Evolutionary conservation across 2,888 invertebrate species (phyloP).

Genomic region (Carcina quercana): DNA sequence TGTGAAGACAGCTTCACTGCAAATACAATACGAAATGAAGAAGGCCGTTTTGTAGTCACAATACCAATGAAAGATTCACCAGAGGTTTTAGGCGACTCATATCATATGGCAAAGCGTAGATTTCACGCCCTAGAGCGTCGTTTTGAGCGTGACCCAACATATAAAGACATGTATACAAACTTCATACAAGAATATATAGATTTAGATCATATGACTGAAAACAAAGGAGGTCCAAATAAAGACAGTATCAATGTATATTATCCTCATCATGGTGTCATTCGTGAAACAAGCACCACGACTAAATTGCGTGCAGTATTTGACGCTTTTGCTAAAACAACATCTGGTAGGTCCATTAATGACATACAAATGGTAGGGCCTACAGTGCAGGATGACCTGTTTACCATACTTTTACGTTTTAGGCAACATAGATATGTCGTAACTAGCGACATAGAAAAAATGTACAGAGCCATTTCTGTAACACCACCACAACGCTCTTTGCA

Average conservation of each 20-base stretch:
- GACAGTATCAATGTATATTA: conserved; percentile 3
- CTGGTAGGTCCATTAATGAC: conserved; percentile 14
- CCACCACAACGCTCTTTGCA: conserved; percentile 12
- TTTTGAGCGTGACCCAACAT: conserved; percentile 4
- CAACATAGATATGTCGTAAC: conserved; percentile 5
- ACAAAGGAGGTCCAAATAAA: neutral
- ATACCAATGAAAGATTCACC: conserved; percentile 17
- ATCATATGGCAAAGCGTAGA: conserved; percentile 13
- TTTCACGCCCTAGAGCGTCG: conserved; percentile 16
- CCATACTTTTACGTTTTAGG: conserved; percentile 1
- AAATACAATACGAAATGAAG: conserved; percentile 8
- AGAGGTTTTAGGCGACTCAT: conserved; percentile 17
- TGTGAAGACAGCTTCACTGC: conserved; percentile 16
- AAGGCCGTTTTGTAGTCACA: conserved; percentile 18
- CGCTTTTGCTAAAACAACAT: conserved; percentile 11
- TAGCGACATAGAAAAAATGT: conserved; percentile 9
- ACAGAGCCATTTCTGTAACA: neutral
- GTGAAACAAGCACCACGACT: conserved; percentile 12
- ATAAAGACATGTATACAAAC: conserved; percentile 8
- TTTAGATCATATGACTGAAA: conserved; percentile 13
- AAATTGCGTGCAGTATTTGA: conserved; percentile 14
- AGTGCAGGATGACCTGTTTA: conserved; percentile 15
- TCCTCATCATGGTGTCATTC: conserved; percentile 14
- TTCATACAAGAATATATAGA: conserved; percentile 15
- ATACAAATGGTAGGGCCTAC: conserved; percentile 13